Conservation (phyloP, 2,797 vertebrate species). For the Neostethus bicornis region DNA sequence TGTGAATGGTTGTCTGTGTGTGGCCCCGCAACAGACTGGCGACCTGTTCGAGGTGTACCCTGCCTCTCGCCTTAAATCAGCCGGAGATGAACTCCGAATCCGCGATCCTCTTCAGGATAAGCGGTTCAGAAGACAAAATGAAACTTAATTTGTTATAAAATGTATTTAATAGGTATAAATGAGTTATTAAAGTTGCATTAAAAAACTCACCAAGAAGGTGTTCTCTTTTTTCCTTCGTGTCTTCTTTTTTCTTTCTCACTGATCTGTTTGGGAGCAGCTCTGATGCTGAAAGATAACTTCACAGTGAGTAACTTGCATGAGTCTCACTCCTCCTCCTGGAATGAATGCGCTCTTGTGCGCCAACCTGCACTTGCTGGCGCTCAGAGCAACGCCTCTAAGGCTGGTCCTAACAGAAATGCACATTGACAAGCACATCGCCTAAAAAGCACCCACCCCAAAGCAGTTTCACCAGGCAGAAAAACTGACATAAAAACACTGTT, state of each 20-base stretch:
- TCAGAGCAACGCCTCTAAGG: conserved; percentile 71
- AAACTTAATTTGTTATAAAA: no score
- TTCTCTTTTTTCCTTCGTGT: conserved; percentile 34
- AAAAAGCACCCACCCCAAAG: neutral
- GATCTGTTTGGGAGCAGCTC: conserved; percentile 4
- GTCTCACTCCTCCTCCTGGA: conserved; percentile 7
- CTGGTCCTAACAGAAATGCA: conserved; percentile 35
- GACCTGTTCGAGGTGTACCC: no score
- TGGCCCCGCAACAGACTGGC: no score
- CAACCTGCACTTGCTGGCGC: conserved; percentile 71
- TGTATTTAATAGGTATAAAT: neutral
- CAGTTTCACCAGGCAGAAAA: conserved; percentile 44
- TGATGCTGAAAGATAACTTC: conserved; percentile 8
- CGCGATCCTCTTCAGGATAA: no score
- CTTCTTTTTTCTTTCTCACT: neutral
- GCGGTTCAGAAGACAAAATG: no score
- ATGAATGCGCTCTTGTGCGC: conserved; percentile 31
- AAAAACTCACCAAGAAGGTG: conserved; percentile 29
- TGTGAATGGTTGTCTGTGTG: no score
- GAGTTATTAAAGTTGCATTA: neutral
- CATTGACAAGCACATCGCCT: conserved; percentile 51
- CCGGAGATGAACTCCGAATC: no score
- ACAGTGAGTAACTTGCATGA: conserved; percentile 5
- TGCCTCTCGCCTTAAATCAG: no score
- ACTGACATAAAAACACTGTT: neutral